Conservation (phyloP, 1,140 invertebrate species). For the Drosophila biarmipes region DNA sequence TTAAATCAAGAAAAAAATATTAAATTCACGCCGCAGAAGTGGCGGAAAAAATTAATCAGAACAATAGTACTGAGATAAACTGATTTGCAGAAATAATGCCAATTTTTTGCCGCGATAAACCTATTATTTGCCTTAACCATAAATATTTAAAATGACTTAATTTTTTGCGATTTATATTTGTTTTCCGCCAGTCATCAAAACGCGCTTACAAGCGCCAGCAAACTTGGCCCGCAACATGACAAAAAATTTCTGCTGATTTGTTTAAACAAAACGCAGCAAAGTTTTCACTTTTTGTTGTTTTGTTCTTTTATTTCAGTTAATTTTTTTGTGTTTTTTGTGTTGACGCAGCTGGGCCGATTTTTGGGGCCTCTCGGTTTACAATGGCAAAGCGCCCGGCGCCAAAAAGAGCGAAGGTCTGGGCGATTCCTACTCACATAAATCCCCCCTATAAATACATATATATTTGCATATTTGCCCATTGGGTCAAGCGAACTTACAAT, state of each 20-base stretch:
- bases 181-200: slow-evolving; percentile 35
- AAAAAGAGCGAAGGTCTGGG: slow-evolving; percentile 48
- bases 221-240: slow-evolving; percentile 59
- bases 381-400: slow-evolving; percentile 56
- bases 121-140: slow-evolving; percentile 25
- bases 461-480: slow-evolving; percentile 7
- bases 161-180: slow-evolving; percentile 19
- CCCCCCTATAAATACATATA: slow-evolving; percentile 5
- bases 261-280: slow-evolving; percentile 54
- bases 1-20: slow-evolving; percentile 21
- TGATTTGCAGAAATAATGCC: slow-evolving; percentile 8
- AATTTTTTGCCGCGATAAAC: background rate
- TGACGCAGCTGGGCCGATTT: slow-evolving; percentile 63
- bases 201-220: slow-evolving; percentile 71
- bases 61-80: slow-evolving; percentile 14
- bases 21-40: slow-evolving; percentile 6
- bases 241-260: slow-evolving; percentile 70
- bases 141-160: slow-evolving; percentile 43
- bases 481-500: slow-evolving; percentile 31
- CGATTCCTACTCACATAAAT: slow-evolving; percentile 9
- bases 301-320: slow-evolving; percentile 15
- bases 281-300: slow-evolving; percentile 18
- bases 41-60: slow-evolving; percentile 28
- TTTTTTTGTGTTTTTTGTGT: slow-evolving; percentile 41
- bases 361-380: slow-evolving; percentile 61